phyloP scores from a whole-genome alignment of 2,888 invertebrate genomes.

The Heterodera filipjevi region DNA sequence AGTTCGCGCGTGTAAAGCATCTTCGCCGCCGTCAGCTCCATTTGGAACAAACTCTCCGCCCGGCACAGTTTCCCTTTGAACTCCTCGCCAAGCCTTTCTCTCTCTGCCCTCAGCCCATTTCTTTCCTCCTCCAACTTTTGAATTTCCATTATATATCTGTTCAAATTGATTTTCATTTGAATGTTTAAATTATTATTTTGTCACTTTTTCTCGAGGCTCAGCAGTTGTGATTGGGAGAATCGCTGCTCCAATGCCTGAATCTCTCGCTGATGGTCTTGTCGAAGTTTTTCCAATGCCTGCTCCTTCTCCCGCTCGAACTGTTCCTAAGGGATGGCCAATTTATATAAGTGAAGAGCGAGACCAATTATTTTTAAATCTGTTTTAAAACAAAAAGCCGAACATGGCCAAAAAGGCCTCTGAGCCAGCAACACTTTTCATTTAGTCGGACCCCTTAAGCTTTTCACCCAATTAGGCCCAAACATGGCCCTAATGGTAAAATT shows the following conservation, averaged over 20 bases:
- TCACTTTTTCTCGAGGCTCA: conserved; percentile 66
- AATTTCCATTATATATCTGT: conserved; percentile 65
- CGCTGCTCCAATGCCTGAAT: conserved; percentile 63
- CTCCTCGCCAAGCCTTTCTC: conserved; percentile 64
- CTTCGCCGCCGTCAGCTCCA: conserved; percentile 63
- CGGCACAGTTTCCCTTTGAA: conserved; percentile 64
- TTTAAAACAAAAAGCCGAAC: too few species aligned
- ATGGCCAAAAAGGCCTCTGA: too few species aligned
- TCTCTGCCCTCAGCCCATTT: conserved; percentile 61
- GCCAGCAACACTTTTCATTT: too few species aligned
- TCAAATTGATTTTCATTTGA: too few species aligned
- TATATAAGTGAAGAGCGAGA: background rate
- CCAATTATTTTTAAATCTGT: too few species aligned
- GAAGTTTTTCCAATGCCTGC: conserved; percentile 62
- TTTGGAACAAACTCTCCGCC: conserved; percentile 52
- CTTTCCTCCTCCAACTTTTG: conserved; percentile 64
- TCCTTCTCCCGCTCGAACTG: conserved; percentile 65
- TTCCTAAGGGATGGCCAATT: conserved; percentile 48
- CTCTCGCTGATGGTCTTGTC: conserved; percentile 65
- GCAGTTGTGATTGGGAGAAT: conserved; percentile 61
- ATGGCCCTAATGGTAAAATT: too few species aligned
- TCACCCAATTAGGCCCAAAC: too few species aligned
- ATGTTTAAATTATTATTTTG: too few species aligned
- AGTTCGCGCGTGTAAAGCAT: conserved; percentile 62
- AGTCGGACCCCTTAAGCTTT: too few species aligned